Evolutionary conservation across 2,113 vertebrate species (phyloP).

Genomic region (Oreochromis tanganicae): DNA sequence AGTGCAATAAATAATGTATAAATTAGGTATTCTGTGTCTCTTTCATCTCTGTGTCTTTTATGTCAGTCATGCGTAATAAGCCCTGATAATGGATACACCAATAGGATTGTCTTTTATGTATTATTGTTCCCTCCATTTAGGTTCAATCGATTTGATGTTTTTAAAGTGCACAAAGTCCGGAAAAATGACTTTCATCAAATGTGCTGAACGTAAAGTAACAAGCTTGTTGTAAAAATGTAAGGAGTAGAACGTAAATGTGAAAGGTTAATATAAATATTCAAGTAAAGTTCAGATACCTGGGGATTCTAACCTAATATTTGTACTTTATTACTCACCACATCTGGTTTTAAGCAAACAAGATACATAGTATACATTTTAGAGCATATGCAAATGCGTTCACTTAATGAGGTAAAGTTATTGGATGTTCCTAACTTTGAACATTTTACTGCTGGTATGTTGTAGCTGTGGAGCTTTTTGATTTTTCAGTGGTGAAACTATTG

Average conservation of each 20-base stretch:
- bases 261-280: not conserved
- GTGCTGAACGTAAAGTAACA: not conserved
- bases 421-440: not conserved
- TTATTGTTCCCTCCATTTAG: not conserved
- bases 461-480: not conserved
- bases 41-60: not conserved
- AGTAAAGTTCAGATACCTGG: not conserved
- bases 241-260: not conserved
- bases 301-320: not conserved
- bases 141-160: not conserved
- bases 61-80: not conserved
- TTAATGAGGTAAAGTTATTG: not conserved
- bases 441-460: not conserved
- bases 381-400: not conserved
- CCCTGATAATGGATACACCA: not conserved
- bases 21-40: not conserved
- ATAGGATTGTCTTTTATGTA: not conserved
- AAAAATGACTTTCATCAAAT: not conserved
- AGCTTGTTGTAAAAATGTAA: not conserved
- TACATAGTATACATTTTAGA: not conserved
- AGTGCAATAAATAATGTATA: not conserved
- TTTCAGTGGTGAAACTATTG: not conserved
- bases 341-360: not conserved
- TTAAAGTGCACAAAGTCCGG: accelerated
- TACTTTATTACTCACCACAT: not conserved